Evolutionary conservation across 2,888 invertebrate genomes (phyloP), one percentile per base, ranked within the genome.

Genomic region (Sycophila texana): DNA sequence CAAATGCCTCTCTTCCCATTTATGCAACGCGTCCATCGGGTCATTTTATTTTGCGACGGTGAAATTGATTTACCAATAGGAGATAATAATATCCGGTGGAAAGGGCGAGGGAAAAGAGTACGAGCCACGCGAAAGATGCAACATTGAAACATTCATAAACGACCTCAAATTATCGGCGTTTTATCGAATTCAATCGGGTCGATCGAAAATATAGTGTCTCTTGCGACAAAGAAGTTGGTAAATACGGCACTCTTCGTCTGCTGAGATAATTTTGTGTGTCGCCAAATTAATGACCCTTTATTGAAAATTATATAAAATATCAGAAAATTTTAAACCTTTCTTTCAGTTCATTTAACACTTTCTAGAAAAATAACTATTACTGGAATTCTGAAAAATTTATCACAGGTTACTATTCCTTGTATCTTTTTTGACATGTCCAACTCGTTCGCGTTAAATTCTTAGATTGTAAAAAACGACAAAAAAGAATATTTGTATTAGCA

Each of bases 151-250:
- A 72, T 72, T 61, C 5, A 72, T 61, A 26, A 57, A 65, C 74
- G 74, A 74, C 74, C 65, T 65, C 65, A 74, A 74, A 65, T 65
- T 73, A 63, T 61, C 61, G 5, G 30, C 30, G 63, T 53, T 18
- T 73, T 63, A 63, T 30, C 51, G 51, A 26, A 30, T 63, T 18
- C 39, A 30, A 73, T 53, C 16, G 39, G 39, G 7, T 53, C 61
- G 39, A 16, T 22, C 60, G 22, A 26, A 72, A 72, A 72, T 72
- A 72, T 22, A 5, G 30, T 30, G 30, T 5, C 30, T 30, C 5
- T 30, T 30, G 30, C 30, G 30, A 30, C 30, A 30, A 61, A 22
- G 20, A 20, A 47, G 49, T n/a, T 63, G 14, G 14, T 7, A 30
- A 30, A 30, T 30, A 53, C 1, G 4, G 53, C 14, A 55, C n/a